Percentiles rank a stretch among this genome's conserved stretches.
Evolutionary conservation across 1,140 invertebrate genomes (phyloP).

Genomic region (Reticulitermes speratus): DNA sequence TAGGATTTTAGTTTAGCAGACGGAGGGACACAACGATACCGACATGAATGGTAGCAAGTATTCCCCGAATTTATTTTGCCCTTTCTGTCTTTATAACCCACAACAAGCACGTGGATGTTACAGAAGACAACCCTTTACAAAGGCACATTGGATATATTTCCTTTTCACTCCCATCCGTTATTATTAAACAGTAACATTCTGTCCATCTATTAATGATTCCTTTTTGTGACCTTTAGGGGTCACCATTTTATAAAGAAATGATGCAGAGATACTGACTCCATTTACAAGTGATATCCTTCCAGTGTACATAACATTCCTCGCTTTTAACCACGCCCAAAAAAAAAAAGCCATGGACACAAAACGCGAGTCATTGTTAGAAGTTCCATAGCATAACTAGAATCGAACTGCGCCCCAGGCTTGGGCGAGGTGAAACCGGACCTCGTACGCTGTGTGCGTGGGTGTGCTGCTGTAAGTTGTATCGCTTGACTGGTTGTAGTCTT

Average conservation of each 20-base stretch:
- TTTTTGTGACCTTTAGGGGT: not conserved
- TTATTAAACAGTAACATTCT: too few species aligned
- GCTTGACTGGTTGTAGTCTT: not conserved
- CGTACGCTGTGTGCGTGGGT: not conserved
- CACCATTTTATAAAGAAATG: not conserved
- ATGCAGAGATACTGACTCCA: not conserved
- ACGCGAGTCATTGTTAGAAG: not conserved
- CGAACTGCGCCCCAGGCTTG: not conserved
- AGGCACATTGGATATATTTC: too few species aligned
- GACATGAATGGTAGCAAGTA: too few species aligned
- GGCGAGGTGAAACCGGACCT: slow-evolving; percentile 11
- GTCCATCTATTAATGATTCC: too few species aligned
- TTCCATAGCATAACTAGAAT: not conserved
- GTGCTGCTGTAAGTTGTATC: not conserved
- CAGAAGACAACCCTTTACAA: too few species aligned
- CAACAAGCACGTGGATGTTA: too few species aligned
- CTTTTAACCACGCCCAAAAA: not conserved
- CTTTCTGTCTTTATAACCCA: too few species aligned
- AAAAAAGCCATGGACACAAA: not conserved
- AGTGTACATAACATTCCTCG: not conserved
- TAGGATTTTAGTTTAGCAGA: too few species aligned
- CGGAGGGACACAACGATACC: too few species aligned
- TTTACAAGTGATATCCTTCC: not conserved
- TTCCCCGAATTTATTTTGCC: too few species aligned
- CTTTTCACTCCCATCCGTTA: too few species aligned